A percentile compares a stretch with the other conserved stretches of the same genome.
phyloP scores from a whole-genome alignment of 2,888 invertebrate genomes.

The Amiota minor region DNA sequence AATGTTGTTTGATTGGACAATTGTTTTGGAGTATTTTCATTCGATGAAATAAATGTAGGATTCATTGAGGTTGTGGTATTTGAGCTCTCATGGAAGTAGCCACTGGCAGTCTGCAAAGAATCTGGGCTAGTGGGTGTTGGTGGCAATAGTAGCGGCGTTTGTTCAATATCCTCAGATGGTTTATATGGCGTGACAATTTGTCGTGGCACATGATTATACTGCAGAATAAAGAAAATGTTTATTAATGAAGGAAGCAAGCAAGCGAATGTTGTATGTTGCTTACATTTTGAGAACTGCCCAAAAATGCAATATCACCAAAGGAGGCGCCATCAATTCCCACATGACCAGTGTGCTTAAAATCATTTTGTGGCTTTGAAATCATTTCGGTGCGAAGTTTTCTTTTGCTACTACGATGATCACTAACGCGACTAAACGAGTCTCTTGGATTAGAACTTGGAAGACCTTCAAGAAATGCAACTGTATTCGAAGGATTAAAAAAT shows the following conservation, averaged over 20 bases:
- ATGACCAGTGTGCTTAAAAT: constrained; percentile 95
- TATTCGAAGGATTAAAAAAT: constrained; percentile 90
- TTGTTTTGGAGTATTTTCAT: constrained; percentile 72
- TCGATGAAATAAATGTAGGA: constrained; percentile 72
- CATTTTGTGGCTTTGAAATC: constrained; percentile 98
- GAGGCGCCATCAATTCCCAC: constrained; percentile 97
- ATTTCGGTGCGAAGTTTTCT: constrained; percentile 88
- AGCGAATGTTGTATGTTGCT: constrained; percentile 40
- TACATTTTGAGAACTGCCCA: constrained; percentile 74
- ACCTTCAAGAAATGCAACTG: constrained; percentile 87
- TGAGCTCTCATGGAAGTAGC: constrained; percentile 70
- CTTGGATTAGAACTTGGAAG: constrained; percentile 72
- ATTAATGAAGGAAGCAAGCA: background rate
- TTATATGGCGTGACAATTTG: constrained; percentile 92
- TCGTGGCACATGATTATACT: constrained; percentile 86
- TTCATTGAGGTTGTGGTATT: constrained; percentile 69
- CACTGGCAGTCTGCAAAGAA: constrained; percentile 73
- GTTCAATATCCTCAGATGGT: constrained; percentile 87
- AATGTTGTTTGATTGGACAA: constrained; percentile 69
- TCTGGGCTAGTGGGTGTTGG: constrained; percentile 74
- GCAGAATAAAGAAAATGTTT: constrained; percentile 32
- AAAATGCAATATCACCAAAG: constrained; percentile 91
- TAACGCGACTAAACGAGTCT: constrained; percentile 78
- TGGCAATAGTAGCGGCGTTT: constrained; percentile 79
- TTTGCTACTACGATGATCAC: constrained; percentile 76